Percentiles rank a stretch among this genome's conserved stretches.
Conservation (phyloP, 1,140 invertebrate genomes). For the Drepana arcuata region DNA sequence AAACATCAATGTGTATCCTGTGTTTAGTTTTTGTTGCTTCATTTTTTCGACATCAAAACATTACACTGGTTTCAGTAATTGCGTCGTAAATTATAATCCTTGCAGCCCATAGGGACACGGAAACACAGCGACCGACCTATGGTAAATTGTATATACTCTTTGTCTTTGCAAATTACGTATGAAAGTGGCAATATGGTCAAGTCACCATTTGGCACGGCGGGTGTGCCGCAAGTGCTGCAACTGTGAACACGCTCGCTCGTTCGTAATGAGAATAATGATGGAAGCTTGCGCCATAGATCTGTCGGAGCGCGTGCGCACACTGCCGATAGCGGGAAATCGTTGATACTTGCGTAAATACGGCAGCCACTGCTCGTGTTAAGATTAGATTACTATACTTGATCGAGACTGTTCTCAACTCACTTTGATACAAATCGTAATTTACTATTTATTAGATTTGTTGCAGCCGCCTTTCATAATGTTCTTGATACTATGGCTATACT, state of each 20-base stretch:
- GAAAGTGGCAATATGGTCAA: constrained; percentile 19
- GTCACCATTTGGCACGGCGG: constrained; percentile 20
- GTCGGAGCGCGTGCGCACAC: constrained; percentile 33
- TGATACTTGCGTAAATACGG: constrained; percentile 58
- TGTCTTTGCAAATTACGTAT: constrained; percentile 11
- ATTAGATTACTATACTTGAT: constrained; percentile 18
- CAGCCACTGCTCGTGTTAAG: constrained; percentile 21
- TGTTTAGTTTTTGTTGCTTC: no score
- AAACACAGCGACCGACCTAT: no score
- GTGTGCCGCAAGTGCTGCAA: constrained; percentile 21
- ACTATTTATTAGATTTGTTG: no score
- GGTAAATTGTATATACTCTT: no score
- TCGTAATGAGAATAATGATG: constrained; percentile 56
- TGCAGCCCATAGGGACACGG: no score
- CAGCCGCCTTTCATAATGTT: no score
- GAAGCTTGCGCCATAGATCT: constrained; percentile 57
- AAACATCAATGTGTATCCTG: no score
- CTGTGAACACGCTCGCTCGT: constrained; percentile 24
- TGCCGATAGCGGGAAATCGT: constrained; percentile 43
- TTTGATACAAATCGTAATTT: constrained; percentile 6
- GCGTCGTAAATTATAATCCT: no score
- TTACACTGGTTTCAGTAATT: no score
- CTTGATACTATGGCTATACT: no score
- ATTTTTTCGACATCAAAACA: no score
- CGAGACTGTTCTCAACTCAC: constrained; percentile 8